Percentiles rank a stretch among this genome's conserved stretches.
These are phyloP conservation scores for Coelinius sp. DNA, from an alignment of 2,888 invertebrate genomes.

Conservation along the genomic window DNA sequence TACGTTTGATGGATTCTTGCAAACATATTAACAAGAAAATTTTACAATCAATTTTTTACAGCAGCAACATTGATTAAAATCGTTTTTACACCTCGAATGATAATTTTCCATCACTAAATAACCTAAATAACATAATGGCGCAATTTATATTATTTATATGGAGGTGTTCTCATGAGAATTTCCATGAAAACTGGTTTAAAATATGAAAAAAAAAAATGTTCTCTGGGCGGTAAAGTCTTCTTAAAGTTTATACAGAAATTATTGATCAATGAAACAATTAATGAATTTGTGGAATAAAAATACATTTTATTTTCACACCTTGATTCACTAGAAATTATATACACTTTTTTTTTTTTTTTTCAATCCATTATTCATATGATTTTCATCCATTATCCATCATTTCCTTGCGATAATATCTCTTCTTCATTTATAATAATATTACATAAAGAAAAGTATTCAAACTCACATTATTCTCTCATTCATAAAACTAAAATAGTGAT, in stretches of 20 bases:
- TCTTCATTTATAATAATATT: background rate
- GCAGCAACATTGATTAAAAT: background rate
- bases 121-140: too few relatives aligned
- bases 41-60: background rate
- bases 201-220: too few relatives aligned
- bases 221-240: too few relatives aligned
- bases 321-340: conserved; percentile 70
- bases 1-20: background rate
- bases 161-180: too few relatives aligned
- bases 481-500: conserved; percentile 13
- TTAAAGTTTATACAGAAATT: too few relatives aligned
- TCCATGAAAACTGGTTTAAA: too few relatives aligned
- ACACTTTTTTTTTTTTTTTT: conserved; percentile 56
- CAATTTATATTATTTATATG: too few relatives aligned
- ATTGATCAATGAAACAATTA: too few relatives aligned
- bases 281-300: conserved; percentile 68
- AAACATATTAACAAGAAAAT: background rate
- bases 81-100: background rate
- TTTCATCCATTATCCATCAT: conserved; percentile 54
- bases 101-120: background rate
- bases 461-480: conserved; percentile 1
- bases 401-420: conserved; percentile 7
- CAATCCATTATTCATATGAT: conserved; percentile 61
- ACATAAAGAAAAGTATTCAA: background rate
- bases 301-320: conserved; percentile 71